These are phyloP conservation scores for Aspidiotus rigidus DNA, from an alignment of 2,888 invertebrate species.

Conservation along the genomic window DNA sequence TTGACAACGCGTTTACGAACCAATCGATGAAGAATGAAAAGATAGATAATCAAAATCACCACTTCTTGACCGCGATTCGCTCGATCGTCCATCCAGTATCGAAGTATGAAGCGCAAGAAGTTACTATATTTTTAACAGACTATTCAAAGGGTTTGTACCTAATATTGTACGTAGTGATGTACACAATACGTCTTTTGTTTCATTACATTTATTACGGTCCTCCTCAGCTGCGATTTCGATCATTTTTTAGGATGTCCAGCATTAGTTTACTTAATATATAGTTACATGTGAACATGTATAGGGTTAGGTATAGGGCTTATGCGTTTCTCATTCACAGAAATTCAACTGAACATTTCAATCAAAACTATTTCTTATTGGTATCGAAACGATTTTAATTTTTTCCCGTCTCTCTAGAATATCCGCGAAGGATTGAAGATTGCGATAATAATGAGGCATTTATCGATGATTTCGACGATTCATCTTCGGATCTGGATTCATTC, in stretches of 20 bases:
- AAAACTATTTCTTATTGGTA: no score
- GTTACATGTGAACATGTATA: no score
- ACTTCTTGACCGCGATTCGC: constrained; percentile 16
- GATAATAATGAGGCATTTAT: constrained; percentile 5
- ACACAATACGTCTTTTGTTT: not conserved
- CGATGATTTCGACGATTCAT: constrained; percentile 27
- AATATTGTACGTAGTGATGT: constrained; percentile 7
- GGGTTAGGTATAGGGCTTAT: no score
- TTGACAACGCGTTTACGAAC: not conserved
- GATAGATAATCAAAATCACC: not conserved
- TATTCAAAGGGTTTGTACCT: not conserved
- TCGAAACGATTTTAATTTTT: no score
- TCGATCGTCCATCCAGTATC: constrained; percentile 18
- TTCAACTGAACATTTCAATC: no score
- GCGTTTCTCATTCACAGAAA: no score
- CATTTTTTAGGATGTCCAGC: no score
- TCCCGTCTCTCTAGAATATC: no score
- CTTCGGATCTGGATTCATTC: constrained; percentile 6
- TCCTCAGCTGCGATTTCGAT: no score
- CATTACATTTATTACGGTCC: not conserved
- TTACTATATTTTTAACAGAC: constrained; percentile 15
- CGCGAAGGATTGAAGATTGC: not conserved
- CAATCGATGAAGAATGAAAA: not conserved
- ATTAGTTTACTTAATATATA: no score
- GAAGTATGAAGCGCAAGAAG: constrained; percentile 28